Evolutionary conservation across 2,797 vertebrate genomes (phyloP).

Genomic region (Cottoperca gobio): DNA sequence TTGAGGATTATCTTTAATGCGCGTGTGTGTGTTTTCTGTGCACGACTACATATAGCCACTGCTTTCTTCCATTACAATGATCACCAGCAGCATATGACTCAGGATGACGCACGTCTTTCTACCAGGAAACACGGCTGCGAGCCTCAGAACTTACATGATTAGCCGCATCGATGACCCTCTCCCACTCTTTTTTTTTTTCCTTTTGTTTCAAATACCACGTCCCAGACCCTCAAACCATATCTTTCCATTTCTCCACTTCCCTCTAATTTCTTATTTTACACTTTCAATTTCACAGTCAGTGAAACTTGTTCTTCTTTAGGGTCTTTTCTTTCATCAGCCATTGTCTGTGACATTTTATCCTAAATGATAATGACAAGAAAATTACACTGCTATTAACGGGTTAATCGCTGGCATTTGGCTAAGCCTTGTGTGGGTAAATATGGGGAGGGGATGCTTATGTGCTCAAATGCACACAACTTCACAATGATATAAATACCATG

Average conservation of each 20-base stretch:
- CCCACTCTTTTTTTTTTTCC: neutral
- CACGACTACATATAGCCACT: too few relatives aligned
- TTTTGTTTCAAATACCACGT: slow-evolving; percentile 33
- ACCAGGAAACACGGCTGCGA: neutral
- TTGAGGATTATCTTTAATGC: neutral
- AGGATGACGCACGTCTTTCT: neutral
- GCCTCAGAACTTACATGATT: slow-evolving; percentile 31
- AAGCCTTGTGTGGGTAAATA: slow-evolving; percentile 34
- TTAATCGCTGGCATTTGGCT: slow-evolving; percentile 57
- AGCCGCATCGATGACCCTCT: slow-evolving; percentile 28
- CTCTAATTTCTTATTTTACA: slow-evolving; percentile 11
- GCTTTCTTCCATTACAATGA: neutral
- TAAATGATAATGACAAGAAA: slow-evolving; percentile 50
- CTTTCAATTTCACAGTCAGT: slow-evolving; percentile 59
- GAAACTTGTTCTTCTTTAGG: slow-evolving; percentile 28
- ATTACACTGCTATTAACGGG: slow-evolving; percentile 36
- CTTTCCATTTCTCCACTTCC: neutral
- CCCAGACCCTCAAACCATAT: slow-evolving; percentile 10
- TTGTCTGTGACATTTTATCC: slow-evolving; percentile 40
- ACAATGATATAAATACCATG: neutral
- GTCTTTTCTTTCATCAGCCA: slow-evolving; percentile 18
- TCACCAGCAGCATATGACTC: neutral
- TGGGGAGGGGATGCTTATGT: too few relatives aligned
- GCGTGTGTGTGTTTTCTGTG: neutral
- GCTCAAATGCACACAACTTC: neutral